Base-by-base conservation (phyloP, 2,113 vertebrate genomes). In the Galemys pyrenaicus region DNA sequence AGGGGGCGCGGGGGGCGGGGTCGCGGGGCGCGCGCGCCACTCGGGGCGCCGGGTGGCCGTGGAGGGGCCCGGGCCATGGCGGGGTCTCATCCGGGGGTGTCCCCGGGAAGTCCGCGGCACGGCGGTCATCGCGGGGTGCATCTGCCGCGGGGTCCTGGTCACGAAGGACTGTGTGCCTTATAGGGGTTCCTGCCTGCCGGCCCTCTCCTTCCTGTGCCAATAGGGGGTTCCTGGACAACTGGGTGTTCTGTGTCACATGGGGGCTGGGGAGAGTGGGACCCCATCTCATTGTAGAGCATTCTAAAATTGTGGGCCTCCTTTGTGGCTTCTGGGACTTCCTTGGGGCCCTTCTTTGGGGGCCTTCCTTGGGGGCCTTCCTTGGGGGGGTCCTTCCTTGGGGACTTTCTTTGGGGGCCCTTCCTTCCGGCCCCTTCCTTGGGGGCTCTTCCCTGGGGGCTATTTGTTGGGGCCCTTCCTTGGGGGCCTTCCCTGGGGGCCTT, bases 1-100 rank as follows among this genome's bases (percentile, higher is more conserved):
- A 98, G 99, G 89, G 39, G 75, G 81, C 82, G n/a, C 84, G 64
- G 92, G 87, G 86, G 81, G 92, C 62, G 84, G 71, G 81, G 49
- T 39, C 39, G 80, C 24, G 60, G 87, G 94, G 75, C 75, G 62
- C 20, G 62, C 20, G 62, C 49, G 46, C 8, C 46, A 2, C 44
- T 44, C 44, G 5, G 5, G 44, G 44, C 44, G 44, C 44, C 9
- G 5, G 65, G 10, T 28, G 64, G 28, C 30, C n/a, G 70, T 15
- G 24, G 51, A 1, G 37, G 56, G 91, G 35, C 28, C 1, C 37
- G 12, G 35, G 58, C 26, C 1, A 51, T 20, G 41, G 1, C 8
- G 65, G 83, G 65, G 89, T 78, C 26, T 44, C 26, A 4, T 28
- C 58, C 1, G 49, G 56, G 54, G 67, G 30, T 24, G 10, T 41